phyloP scores from a whole-genome alignment of 1,140 invertebrate species.

The Plutomurus gul region DNA sequence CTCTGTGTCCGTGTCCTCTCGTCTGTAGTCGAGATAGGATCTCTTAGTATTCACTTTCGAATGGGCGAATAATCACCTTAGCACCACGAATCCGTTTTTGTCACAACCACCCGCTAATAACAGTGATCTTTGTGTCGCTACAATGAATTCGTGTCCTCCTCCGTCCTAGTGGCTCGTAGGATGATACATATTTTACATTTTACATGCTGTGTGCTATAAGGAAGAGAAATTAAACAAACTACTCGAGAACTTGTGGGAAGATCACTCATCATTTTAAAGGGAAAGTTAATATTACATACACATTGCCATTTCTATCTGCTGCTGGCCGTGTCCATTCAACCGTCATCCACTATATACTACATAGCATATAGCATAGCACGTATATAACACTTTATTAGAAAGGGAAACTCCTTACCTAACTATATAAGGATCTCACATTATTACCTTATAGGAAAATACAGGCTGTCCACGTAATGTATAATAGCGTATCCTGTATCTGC shows the following conservation, averaged over 20 bases:
- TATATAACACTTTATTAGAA: not conserved
- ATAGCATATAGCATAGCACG: not conserved
- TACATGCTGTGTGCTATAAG: too few relatives aligned
- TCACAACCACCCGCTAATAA: not conserved
- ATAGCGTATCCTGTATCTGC: not conserved
- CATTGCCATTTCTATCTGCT: too few relatives aligned
- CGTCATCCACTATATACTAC: too few relatives aligned
- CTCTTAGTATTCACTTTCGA: constrained; percentile 22
- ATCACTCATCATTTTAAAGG: constrained; percentile 29
- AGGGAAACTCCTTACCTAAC: constrained; percentile 23
- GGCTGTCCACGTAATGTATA: constrained; percentile 12
- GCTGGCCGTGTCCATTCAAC: too few relatives aligned
- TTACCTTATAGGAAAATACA: not conserved
- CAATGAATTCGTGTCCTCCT: not conserved
- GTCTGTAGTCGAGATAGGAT: not conserved
- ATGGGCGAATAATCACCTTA: constrained; percentile 10
- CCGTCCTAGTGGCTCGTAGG: not conserved
- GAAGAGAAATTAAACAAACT: constrained; percentile 27
- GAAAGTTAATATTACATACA: constrained; percentile 30
- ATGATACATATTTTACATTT: too few relatives aligned
- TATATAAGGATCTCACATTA: constrained; percentile 9
- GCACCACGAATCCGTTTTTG: not conserved
- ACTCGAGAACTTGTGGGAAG: constrained; percentile 16
- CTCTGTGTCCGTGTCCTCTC: not conserved
- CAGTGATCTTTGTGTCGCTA: not conserved